phyloP scores from a whole-genome alignment of 2,888 invertebrate genomes.

The Drosophila yooni region DNA sequence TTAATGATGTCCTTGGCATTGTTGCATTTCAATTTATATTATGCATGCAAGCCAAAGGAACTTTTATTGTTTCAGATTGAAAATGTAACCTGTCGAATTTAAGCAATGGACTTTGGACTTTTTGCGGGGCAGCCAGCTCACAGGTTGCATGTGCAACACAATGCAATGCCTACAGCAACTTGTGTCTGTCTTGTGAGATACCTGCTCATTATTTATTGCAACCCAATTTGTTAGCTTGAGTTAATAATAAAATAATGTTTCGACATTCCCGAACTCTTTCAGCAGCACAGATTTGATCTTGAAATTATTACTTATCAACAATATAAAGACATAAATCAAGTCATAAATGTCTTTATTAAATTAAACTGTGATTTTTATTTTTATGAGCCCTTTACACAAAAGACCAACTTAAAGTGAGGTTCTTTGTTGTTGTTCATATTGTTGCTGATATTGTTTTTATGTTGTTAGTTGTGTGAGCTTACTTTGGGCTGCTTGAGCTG shows the following conservation, averaged over 20 bases:
- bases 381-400: neutral
- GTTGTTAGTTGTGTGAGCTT: neutral
- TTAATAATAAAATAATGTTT: neutral
- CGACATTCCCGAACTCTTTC: neutral
- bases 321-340: neutral
- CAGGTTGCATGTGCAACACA: neutral
- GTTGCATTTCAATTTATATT: neutral
- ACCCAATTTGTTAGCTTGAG: neutral
- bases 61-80: neutral
- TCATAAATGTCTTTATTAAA: neutral
- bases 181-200: neutral
- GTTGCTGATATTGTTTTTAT: neutral
- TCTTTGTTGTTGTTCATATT: neutral
- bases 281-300: neutral
- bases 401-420: neutral
- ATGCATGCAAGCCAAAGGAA: neutral
- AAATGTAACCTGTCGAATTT: neutral
- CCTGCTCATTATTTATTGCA: neutral
- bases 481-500: neutral
- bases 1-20: neutral
- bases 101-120: neutral
- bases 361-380: neutral
- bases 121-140: neutral
- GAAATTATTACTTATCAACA: neutral
- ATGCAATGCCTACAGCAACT: neutral